Base-by-base conservation (phyloP, 1,140 invertebrate genomes). In the Cotesia typhae region DNA sequence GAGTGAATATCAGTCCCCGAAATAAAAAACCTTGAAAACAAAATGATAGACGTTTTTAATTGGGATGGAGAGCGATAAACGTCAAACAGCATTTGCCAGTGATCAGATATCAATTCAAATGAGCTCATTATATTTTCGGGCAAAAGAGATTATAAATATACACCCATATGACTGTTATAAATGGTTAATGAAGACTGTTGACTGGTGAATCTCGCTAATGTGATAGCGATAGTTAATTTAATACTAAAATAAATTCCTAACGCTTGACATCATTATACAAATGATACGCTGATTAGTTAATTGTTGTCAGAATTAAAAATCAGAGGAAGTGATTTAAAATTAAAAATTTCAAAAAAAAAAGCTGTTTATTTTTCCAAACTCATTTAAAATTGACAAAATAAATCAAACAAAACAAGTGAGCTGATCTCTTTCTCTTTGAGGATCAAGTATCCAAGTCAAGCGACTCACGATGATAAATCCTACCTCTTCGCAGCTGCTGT, bases 81-180 rank as follows among this genome's bases (percentile, higher is more conserved):
- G 5, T 53, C 38, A 41, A 79, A 79, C 77, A 75, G 79, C 79
- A 82, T 80, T 82, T 81, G 79, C 63, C 75, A 9, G 10, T 67
- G 74, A 83, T 83, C 82, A 79, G 82, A 83, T 83, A 83, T 80
- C 77, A 77, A 82, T 82, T 83, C 80, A 79, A 82, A 82, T 81
- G 82, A 82, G 80, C 80, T 83, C 80, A 81, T 83, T 83, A 82
- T 82, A 83, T 81, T 82, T 47, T 82, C 72, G 79, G 79, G 74
- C 74, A 77, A 73, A 75, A 72, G 75, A 75, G 76, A 77, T 77
- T 74, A 57, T 38, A 73, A 61, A 51, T 10, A 65, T 14, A 72
- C 38, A 20, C 36, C 47, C 74, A 71, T 74, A 78, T 74, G 76
- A 74, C 66, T 35, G 7, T 66, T 36, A 80, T 74, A 78, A 78